Base-by-base conservation (phyloP, 2,113 vertebrate species). In the Clarias magur region DNA sequence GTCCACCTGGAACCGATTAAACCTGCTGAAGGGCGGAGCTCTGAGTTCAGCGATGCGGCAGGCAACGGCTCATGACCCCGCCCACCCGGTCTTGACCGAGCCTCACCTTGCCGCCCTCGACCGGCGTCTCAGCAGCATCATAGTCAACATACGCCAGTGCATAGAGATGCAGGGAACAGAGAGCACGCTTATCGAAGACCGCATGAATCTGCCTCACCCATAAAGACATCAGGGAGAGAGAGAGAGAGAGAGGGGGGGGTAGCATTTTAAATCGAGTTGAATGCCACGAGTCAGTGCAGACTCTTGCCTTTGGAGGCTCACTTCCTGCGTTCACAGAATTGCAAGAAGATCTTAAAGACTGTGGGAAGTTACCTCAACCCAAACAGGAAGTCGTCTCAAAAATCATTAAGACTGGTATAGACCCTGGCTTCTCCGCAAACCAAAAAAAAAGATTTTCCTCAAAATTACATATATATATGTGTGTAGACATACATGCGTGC, bases 1-100 rank as follows among this genome's bases (percentile, higher is more conserved):
- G 84, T 99, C 98, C 34, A 99, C 98, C 0, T 99, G 98, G 98
- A 98, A 99, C 93, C 95, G 98, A 67, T 91, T 99, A 60, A 99
- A 96, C 93, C 96, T 97, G 83, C 93, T 99, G 88, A 97, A 95
- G 92, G 93, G 96, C 0, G 97, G 97, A 63, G 96, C 95, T 25
- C 92, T 99, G 90, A 98, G 96, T 83, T 95, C 97, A 85, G 95
- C 96, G 38, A 95, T 99, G 96, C 95, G 95, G 3, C 96, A 96
- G 60, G 97, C 98, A 53, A 95, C 96, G 89, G 94, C 90, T 0
- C 98, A 97, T 15, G 98, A 99, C 93, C 97, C 98, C 54, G 95
- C 98, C 89, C 91, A 94, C 21, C 97, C 98, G 0, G 95, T 98
- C 91, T 95, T 99, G 86, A 94, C 96, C 0, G 96, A 96, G 19